Base-by-base conservation (phyloP, 2,888 invertebrate genomes). In the Calliopum simillimum region DNA sequence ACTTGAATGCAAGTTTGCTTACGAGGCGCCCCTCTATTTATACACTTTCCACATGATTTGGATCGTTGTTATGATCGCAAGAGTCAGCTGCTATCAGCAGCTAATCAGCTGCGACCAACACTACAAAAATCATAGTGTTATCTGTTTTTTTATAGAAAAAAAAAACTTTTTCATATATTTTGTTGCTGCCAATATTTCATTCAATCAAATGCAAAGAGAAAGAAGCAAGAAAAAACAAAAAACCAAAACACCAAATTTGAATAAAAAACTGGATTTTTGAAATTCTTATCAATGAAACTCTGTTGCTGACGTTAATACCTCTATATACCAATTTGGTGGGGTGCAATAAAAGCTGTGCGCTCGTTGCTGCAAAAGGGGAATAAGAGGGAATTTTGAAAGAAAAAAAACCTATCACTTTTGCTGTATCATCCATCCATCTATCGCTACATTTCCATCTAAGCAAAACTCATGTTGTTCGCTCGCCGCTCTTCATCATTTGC, bases 1-100 rank as follows among this genome's bases (percentile, higher is more conserved):
- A 73, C 77, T 75, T 76, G 76, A 76, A 74, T 74, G 78, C 81
- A 74, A 77, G 76, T 76, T 71, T 71, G 71, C 41, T 74, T 59
- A 67, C 23, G 12, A 16, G 63, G 70, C 13, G 19, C 68, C 53
- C 46, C 56, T 70, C 65, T 79, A 79, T 81, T 78, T 81, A 81
- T 81, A 81, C n/a, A n/a, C 78, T 73, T 68, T 73, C 14, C n/a
- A 49, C 4, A 3, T 6, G 53, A 53, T 19, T 49, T 21, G 19
- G 16, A 53, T 21, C 19, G 49, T 3, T 23, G 49, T 3, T 23
- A 53, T 23, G 53, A 53, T 53, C 21, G 23, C 46, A 46, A 49
- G 5, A 49, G 19, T 49, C 21, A 19, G 53, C 21, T 23, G 53
- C 23, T 21, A 53, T 19, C 23, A n/a, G 53, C 12, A 53, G 16